Evolutionary conservation across 2,888 invertebrate species (phyloP).

Genomic region (Callimorpha dominula): DNA sequence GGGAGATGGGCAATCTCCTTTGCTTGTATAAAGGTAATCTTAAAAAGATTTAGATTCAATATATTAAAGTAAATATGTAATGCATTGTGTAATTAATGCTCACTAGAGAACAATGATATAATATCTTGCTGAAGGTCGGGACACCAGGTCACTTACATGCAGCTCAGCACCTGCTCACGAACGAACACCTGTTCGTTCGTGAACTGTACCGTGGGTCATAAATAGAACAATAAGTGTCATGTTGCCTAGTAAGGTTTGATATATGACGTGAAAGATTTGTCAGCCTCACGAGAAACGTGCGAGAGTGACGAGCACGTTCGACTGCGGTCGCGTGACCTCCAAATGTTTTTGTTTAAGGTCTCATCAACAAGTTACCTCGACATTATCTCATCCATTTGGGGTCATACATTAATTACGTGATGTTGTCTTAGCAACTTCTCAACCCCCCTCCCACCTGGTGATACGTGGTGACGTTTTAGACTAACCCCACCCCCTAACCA

Average conservation of each 20-base stretch:
- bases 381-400: constrained; percentile 41
- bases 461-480: too few relatives aligned
- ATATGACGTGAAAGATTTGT: constrained; percentile 8
- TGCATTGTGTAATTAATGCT: neutral
- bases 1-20: too few relatives aligned
- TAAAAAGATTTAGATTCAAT: too few relatives aligned
- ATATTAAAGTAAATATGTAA: neutral
- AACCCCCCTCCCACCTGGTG: too few relatives aligned
- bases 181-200: neutral
- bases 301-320: constrained; percentile 53
- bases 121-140: neutral
- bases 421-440: too few relatives aligned
- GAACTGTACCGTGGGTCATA: neutral
- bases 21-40: neutral
- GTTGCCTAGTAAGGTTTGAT: constrained; percentile 8
- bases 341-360: constrained; percentile 48
- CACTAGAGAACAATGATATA: neutral
- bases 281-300: constrained; percentile 42
- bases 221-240: constrained; percentile 9
- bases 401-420: too few relatives aligned
- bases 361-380: constrained; percentile 30
- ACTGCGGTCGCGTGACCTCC: constrained; percentile 54
- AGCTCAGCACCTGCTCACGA: neutral
- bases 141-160: neutral
- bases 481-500: too few relatives aligned